Percentiles rank a stretch among this genome's conserved stretches.
These are phyloP conservation scores for Zenarchopterus dispar DNA, from an alignment of 2,797 vertebrate species.

Conservation along the genomic window DNA sequence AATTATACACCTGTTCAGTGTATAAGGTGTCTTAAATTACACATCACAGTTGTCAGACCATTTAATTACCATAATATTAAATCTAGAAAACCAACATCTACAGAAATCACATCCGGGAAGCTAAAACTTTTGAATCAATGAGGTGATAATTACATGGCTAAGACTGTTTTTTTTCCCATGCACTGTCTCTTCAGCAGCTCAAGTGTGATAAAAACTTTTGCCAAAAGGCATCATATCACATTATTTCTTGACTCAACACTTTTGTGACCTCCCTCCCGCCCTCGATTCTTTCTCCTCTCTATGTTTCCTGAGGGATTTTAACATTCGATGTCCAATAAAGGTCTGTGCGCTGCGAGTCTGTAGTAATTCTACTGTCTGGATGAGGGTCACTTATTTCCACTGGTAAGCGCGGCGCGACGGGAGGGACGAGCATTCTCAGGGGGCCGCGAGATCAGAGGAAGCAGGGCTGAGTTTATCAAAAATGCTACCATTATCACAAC, in stretches of 20 bases:
- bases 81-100: background rate
- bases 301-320: constrained; percentile 50
- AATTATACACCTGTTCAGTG: background rate
- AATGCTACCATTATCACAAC: constrained; percentile 43
- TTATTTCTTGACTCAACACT: constrained; percentile 64
- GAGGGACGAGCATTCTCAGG: constrained; percentile 30
- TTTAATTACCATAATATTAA: background rate
- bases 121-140: background rate
- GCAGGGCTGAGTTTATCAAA: constrained; percentile 48
- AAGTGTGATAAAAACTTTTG: constrained; percentile 23
- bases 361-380: constrained; percentile 70
- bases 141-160: no score
- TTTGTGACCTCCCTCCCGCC: constrained; percentile 27
- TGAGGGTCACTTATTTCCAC: constrained; percentile 51
- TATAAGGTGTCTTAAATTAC: background rate
- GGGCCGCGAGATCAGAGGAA: constrained; percentile 36
- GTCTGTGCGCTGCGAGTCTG: constrained; percentile 44
- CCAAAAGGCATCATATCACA: constrained; percentile 59
- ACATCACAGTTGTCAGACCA: background rate
- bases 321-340: constrained; percentile 55
- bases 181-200: constrained; percentile 22
- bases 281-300: constrained; percentile 27
- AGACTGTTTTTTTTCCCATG: constrained; percentile 1
- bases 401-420: constrained; percentile 38
- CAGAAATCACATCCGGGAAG: background rate